These are phyloP conservation scores for Hofmannophila pseudospretella DNA, from an alignment of 2,888 invertebrate genomes.

Conservation along the genomic window DNA sequence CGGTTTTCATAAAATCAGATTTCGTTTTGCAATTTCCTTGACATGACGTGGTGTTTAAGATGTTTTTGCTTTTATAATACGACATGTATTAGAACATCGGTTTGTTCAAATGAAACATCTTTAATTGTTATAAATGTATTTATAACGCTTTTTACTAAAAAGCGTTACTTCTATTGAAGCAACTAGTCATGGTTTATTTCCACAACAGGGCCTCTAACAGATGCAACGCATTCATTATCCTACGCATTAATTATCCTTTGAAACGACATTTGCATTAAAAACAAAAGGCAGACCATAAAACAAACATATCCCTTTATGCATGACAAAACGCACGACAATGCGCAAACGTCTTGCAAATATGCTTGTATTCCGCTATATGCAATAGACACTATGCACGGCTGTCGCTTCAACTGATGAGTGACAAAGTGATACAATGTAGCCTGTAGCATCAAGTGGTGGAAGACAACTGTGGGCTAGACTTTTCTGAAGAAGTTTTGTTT, in stretches of 20 bases:
- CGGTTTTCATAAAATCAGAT: conserved; percentile 25
- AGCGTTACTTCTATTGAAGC: too few relatives aligned
- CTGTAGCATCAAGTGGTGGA: conserved; percentile 5
- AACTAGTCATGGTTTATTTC: too few relatives aligned
- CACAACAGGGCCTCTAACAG: background rate
- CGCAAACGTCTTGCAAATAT: conserved; percentile 20
- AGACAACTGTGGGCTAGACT: conserved; percentile 18
- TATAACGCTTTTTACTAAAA: too few relatives aligned
- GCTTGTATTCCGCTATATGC: conserved; percentile 14
- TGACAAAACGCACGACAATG: conserved; percentile 13
- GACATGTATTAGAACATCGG: too few relatives aligned
- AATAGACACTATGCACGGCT: conserved; percentile 11
- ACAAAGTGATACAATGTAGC: conserved; percentile 17
- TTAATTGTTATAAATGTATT: too few relatives aligned
- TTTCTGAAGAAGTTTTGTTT: conserved; percentile 23
- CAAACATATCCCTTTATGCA: conserved; percentile 16
- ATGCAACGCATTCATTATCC: background rate
- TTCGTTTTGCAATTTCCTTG: conserved; percentile 20
- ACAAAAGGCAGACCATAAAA: conserved; percentile 18
- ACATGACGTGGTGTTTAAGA: conserved; percentile 9
- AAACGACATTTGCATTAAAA: conserved; percentile 13
- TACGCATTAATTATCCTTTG: conserved; percentile 1
- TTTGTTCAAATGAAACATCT: too few relatives aligned
- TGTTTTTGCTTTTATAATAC: too few relatives aligned
- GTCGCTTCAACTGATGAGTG: conserved; percentile 18